Conservation (phyloP, 2,797 vertebrate species). For the Meda fulgida region DNA sequence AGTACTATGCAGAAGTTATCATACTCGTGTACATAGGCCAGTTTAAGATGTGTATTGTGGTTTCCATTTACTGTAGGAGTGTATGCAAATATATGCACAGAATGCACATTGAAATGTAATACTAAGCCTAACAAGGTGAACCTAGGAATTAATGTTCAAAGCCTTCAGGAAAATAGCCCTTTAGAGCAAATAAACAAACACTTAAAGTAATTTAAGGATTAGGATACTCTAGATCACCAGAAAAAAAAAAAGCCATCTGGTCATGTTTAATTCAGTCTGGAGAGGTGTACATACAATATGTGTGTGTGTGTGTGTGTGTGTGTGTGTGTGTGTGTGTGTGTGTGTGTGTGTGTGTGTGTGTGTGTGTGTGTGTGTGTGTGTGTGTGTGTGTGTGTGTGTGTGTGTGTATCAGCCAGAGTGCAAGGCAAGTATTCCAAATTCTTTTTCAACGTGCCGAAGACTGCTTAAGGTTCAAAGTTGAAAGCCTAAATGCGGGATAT, state of each 20-base stretch:
- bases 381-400: constrained; percentile 22
- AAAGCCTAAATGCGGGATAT: constrained; percentile 62
- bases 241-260: constrained; percentile 69
- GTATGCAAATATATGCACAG: constrained; percentile 4
- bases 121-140: constrained; percentile 34
- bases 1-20: constrained; percentile 20
- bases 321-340: too few relatives aligned
- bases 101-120: constrained; percentile 13
- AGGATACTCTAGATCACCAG: constrained; percentile 63
- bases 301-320: constrained; percentile 24
- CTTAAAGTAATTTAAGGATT: constrained; percentile 72
- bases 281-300: constrained; percentile 36
- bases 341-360: too few relatives aligned
- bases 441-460: constrained; percentile 47
- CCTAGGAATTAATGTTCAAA: constrained; percentile 47
- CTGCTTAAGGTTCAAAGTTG: constrained; percentile 57
- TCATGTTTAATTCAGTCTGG: constrained; percentile 61
- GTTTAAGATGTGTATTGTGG: background rate
- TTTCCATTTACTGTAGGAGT: constrained; percentile 4
- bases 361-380: constrained; percentile 29
- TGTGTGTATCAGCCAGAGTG: constrained; percentile 35
- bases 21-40: background rate
- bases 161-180: constrained; percentile 59
- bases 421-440: constrained; percentile 36
- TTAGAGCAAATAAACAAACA: constrained; percentile 69